Evolutionary conservation across 1,140 invertebrate species (phyloP), one percentile per base, ranked within the genome.

Genomic region (Parapsyche elsis): DNA sequence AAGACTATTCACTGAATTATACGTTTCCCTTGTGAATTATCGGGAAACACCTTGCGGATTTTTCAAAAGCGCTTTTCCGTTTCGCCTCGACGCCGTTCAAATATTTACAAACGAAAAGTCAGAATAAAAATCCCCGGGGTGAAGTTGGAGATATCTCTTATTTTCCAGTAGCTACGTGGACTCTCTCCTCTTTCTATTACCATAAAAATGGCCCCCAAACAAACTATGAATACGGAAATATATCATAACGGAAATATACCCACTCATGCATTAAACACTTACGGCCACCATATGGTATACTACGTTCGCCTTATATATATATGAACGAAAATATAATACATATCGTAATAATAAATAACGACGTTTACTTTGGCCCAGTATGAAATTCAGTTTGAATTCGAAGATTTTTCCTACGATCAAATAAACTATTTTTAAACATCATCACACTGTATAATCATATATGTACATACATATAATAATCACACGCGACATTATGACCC

Each of bases 211-310:
- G 21, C 16, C 30, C 30, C 57, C 57, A 61, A 61, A 61, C 57
- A 61, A 61, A 61, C 57, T 61, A 61, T 61, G 57, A 61, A 61
- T 61, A 61, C 57, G 57, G 21, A 61, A 61, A 61, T 61, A 61
- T 61, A 61, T 61, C 57, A 61, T 61, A 57, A 16, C n/a, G 57
- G 19, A 61, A 61, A 61, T 61, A 21, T n/a, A 61, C 57, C 57
- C 16, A 21, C 57, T 61, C 57, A 16, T 61, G 57, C 57, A 61
- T 61, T 61, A 61, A 61, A 61, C 57, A 61, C 57, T 61, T 61
- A 61, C 57, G 21, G 16, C 57, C 14, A 61, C 57, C 57, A 61
- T 61, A 61, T 61, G 57, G 16, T 57, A n/a, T n/a, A n/a, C n/a
- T n/a, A n/a, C n/a, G n/a, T n/a, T n/a, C 30, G 1, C 2, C 30